Conservation (phyloP, 2,113 vertebrate species). For the Semnopithecus entellus region DNA sequence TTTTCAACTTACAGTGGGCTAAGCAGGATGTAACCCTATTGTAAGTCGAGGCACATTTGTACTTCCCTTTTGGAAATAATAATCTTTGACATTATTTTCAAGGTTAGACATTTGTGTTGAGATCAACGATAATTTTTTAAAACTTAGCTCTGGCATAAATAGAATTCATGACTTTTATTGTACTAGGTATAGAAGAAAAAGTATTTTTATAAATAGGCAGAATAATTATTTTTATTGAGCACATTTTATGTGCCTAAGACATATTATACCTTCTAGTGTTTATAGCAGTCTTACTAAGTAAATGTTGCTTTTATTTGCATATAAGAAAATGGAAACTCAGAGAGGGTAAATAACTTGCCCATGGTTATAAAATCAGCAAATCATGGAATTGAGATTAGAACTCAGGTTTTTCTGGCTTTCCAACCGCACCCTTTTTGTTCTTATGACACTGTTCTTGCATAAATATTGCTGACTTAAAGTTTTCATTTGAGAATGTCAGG, state of each 20-base stretch:
- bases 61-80: slow-evolving; percentile 21
- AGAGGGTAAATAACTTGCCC: background rate
- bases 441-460: background rate
- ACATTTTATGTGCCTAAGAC: background rate
- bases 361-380: background rate
- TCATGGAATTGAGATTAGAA: background rate
- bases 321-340: background rate
- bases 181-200: background rate
- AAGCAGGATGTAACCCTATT: background rate
- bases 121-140: slow-evolving; percentile 8
- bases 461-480: slow-evolving; percentile 4
- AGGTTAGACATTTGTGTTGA: background rate
- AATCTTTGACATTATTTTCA: slow-evolving; percentile 30
- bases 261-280: background rate
- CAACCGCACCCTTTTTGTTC: background rate
- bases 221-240: background rate
- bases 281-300: background rate
- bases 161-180: slow-evolving; percentile 25
- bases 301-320: slow-evolving; percentile 14
- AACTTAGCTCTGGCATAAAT: background rate
- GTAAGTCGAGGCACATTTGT: background rate
- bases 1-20: background rate
- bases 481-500: background rate
- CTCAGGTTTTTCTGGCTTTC: background rate
- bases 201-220: slow-evolving; percentile 29